Conservation (phyloP, 2,888 invertebrate species). For the Drosophila bunnanda region DNA sequence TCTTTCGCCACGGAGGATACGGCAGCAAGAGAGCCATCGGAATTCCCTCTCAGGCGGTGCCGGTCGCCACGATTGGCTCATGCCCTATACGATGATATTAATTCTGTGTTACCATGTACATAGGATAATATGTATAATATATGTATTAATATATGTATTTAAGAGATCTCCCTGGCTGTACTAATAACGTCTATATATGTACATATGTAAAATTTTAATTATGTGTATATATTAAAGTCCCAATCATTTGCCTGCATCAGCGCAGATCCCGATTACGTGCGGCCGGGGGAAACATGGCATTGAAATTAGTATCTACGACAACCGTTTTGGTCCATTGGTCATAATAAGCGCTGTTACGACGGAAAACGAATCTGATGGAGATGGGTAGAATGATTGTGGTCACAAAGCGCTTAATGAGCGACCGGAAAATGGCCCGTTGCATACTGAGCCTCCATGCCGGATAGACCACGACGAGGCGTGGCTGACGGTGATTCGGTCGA, state of each 20-base stretch:
- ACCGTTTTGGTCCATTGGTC: conserved; percentile 94
- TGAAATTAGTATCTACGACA: conserved; percentile 92
- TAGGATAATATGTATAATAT: neutral
- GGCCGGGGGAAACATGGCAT: conserved; percentile 81
- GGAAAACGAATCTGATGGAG: conserved; percentile 91
- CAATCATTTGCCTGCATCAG: conserved; percentile 30
- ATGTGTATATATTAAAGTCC: neutral
- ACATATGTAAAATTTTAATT: neutral
- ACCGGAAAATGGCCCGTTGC: conserved; percentile 89
- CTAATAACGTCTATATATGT: neutral
- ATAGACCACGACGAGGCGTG: conserved; percentile 87
- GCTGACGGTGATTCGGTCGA: conserved; percentile 55
- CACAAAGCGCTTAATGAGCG: conserved; percentile 94
- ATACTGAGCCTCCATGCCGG: conserved; percentile 90
- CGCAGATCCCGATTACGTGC: neutral
- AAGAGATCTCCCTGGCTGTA: neutral
- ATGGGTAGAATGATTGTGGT: conserved; percentile 94
- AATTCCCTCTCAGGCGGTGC: conserved; percentile 2
- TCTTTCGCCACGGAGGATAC: conserved; percentile 7
- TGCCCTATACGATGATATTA: conserved; percentile 1
- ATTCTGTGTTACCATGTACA: neutral
- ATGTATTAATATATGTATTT: no score
- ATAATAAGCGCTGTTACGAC: conserved; percentile 94
- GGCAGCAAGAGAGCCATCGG: conserved; percentile 4
- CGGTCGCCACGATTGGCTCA: neutral